A percentile compares a stretch with the other conserved stretches of the same genome.
Conservation (phyloP, 2,888 invertebrate species). For the Mesoligia furuncula region DNA sequence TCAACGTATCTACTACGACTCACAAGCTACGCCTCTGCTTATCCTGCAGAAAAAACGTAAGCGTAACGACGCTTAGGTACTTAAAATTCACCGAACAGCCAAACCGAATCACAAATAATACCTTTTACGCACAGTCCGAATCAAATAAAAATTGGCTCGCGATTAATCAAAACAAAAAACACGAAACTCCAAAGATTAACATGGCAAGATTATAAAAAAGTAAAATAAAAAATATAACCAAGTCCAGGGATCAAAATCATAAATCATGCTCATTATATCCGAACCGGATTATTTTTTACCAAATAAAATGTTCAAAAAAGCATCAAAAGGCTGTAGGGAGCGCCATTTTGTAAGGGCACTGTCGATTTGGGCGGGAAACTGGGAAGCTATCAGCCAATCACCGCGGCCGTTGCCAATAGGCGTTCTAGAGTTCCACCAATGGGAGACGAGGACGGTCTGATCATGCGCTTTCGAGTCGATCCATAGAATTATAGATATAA, state of each 20-base stretch:
- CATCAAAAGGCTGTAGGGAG: slow-evolving; percentile 89
- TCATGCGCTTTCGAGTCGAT: slow-evolving; percentile 88
- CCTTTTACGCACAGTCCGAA: slow-evolving; percentile 60
- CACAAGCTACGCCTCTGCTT: slow-evolving; percentile 2
- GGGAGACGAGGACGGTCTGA: slow-evolving; percentile 73
- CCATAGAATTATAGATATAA: slow-evolving; percentile 88
- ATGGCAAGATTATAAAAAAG: slow-evolving; percentile 83
- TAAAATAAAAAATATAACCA: slow-evolving; percentile 79
- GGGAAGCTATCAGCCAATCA: slow-evolving; percentile 80
- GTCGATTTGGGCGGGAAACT: slow-evolving; percentile 86
- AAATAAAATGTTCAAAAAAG: slow-evolving; percentile 89
- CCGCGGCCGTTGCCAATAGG: slow-evolving; percentile 76
- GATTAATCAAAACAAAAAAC: slow-evolving; percentile 85
- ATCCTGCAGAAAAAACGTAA: slow-evolving; percentile 1
- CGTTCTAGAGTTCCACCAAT: slow-evolving; percentile 84
- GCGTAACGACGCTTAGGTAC: neutral
- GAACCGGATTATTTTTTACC: slow-evolving; percentile 90
- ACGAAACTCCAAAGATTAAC: slow-evolving; percentile 87
- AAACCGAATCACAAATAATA: slow-evolving; percentile 47
- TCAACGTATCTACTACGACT: neutral
- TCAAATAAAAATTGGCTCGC: slow-evolving; percentile 79
- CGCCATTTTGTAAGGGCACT: slow-evolving; percentile 89
- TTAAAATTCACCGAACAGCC: slow-evolving; percentile 47
- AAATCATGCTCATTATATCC: slow-evolving; percentile 90
- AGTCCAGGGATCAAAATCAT: slow-evolving; percentile 86